A percentile compares a stretch with the other conserved stretches of the same genome.
Evolutionary conservation across 2,797 vertebrate species (phyloP).

Genomic region (Notolabrus celidotus): DNA sequence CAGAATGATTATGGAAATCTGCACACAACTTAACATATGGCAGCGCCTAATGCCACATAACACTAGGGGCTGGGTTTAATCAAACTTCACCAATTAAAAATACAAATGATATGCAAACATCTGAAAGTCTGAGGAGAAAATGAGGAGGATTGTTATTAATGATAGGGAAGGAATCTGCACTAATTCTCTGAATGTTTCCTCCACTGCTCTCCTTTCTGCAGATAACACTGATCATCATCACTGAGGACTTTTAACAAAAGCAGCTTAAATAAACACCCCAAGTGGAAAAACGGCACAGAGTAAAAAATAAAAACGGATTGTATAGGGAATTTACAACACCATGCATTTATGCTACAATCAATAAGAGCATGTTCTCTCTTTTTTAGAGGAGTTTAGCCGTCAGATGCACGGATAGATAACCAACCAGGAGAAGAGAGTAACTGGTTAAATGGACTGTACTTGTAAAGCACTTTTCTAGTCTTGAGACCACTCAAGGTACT

Average conservation of each 20-base stretch:
- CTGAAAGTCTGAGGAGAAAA: conserved; percentile 84
- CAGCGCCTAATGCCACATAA: conserved; percentile 84
- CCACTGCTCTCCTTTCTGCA: conserved; percentile 56
- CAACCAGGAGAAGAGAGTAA: too few relatives aligned
- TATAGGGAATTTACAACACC: conserved; percentile 12
- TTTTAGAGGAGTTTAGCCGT: too few relatives aligned
- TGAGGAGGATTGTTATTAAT: conserved; percentile 83
- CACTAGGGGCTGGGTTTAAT: conserved; percentile 89
- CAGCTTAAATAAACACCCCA: conserved; percentile 58
- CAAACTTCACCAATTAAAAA: conserved; percentile 88
- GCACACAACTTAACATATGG: conserved; percentile 84
- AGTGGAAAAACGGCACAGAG: conserved; percentile 24
- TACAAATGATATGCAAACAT: conserved; percentile 87
- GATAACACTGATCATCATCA: conserved; percentile 72
- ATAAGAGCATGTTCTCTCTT: too few relatives aligned
- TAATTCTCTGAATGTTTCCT: conserved; percentile 78
- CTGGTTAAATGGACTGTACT: neutral
- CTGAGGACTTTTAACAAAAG: conserved; percentile 39
- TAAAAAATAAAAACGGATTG: conserved; percentile 37
- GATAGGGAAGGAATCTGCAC: conserved; percentile 77
- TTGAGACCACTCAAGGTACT: too few relatives aligned
- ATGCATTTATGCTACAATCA: conserved; percentile 5
- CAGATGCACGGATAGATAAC: too few relatives aligned
- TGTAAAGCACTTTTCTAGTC: neutral
- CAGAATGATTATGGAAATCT: conserved; percentile 86